Evolutionary conservation across 1,140 invertebrate genomes (phyloP).

Genomic region (Lordiphosa collinella): DNA sequence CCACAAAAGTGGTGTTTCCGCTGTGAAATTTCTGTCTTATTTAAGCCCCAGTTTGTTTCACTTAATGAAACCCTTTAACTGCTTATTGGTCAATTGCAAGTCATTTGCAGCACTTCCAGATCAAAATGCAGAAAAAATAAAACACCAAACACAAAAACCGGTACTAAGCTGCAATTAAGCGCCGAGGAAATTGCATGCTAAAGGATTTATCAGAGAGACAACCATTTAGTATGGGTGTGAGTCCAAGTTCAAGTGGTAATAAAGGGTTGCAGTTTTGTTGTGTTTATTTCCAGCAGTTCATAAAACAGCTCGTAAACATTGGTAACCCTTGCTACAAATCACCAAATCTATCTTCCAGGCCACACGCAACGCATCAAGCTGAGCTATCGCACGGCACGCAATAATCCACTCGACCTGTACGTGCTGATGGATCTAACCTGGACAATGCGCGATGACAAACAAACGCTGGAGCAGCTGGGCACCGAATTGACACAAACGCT

Average conservation of each 20-base stretch:
- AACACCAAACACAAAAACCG: too few relatives aligned
- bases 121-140: slow-evolving; percentile 3
- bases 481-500: slow-evolving; percentile 83
- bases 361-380: slow-evolving; percentile 81
- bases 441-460: slow-evolving; percentile 93
- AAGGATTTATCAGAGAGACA: slow-evolving; percentile 42
- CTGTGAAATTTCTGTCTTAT: neutral
- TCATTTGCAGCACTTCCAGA: slow-evolving; percentile 7
- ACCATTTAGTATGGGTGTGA: slow-evolving; percentile 56
- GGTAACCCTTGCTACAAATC: slow-evolving; percentile 13
- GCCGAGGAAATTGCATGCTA: slow-evolving; percentile 34
- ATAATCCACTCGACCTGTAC: slow-evolving; percentile 96
- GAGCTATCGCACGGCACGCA: slow-evolving; percentile 83
- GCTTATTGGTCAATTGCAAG: slow-evolving; percentile 16
- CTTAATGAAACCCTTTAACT: neutral
- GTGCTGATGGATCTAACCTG: slow-evolving; percentile 95
- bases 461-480: slow-evolving; percentile 89
- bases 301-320: slow-evolving; percentile 49
- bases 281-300: slow-evolving; percentile 38
- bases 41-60: neutral
- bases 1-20: too few relatives aligned
- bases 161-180: slow-evolving; percentile 18
- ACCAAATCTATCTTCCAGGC: slow-evolving; percentile 63
- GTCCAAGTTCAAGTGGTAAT: slow-evolving; percentile 26
- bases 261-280: slow-evolving; percentile 22